Conservation (phyloP, 1,140 invertebrate species). For the Halesus radiatus region DNA sequence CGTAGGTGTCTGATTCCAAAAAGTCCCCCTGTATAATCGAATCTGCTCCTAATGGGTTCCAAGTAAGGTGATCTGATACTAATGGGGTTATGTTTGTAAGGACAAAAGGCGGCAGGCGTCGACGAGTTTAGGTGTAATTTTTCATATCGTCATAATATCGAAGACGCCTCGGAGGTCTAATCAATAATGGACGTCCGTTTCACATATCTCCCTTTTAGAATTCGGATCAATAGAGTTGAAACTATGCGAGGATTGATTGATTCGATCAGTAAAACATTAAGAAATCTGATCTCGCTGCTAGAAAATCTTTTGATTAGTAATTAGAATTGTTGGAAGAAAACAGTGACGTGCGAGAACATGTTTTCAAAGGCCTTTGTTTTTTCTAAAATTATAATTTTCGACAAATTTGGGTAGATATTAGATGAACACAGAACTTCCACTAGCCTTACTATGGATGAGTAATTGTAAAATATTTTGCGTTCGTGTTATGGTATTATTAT, state of each 20-base stretch:
- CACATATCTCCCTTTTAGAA: neutral
- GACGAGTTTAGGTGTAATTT: slow-evolving; percentile 33
- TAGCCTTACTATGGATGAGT: no score
- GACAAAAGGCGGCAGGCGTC: slow-evolving; percentile 19
- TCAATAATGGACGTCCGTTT: slow-evolving; percentile 13
- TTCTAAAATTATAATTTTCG: no score
- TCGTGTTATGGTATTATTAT: no score
- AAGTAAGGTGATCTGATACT: slow-evolving; percentile 31
- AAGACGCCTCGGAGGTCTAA: slow-evolving; percentile 24
- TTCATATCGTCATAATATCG: slow-evolving; percentile 17
- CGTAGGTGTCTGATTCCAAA: no score
- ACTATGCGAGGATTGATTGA: slow-evolving; percentile 14
- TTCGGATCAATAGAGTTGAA: slow-evolving; percentile 14
- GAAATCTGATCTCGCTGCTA: neutral
- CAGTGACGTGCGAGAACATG: no score
- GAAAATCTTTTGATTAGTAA: slow-evolving; percentile 3
- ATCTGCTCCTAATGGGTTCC: slow-evolving; percentile 26
- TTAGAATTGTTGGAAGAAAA: neutral
- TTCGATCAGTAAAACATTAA: neutral
- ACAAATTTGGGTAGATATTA: no score
- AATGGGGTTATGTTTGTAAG: slow-evolving; percentile 37
- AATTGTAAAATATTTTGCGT: no score
- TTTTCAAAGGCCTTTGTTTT: no score
- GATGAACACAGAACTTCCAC: no score
- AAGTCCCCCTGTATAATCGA: slow-evolving; percentile 18